Percentiles rank a stretch among this genome's conserved stretches.
These are phyloP conservation scores for Salvelinus fontinalis DNA, from an alignment of 2,113 vertebrate genomes.

Conservation along the genomic window DNA sequence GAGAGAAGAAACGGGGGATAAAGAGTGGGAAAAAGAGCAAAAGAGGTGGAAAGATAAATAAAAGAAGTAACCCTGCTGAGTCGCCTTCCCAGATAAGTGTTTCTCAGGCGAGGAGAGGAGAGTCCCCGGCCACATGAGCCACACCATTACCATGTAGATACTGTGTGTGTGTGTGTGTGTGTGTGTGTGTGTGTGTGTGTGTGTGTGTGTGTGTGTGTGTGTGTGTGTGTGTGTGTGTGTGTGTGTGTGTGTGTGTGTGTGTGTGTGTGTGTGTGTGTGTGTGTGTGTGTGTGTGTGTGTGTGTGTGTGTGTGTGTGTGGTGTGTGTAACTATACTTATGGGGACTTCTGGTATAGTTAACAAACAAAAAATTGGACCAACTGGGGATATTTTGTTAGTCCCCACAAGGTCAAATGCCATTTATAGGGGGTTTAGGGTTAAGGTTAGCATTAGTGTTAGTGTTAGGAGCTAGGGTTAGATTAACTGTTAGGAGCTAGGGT, in stretches of 20 bases:
- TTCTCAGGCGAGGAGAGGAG: background rate
- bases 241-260: too few species aligned
- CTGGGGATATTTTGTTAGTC: too few species aligned
- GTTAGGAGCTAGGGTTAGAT: too few species aligned
- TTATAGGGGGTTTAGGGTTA: too few species aligned
- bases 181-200: constrained; percentile 4
- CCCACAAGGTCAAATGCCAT: too few species aligned
- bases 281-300: too few species aligned
- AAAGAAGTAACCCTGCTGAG: background rate
- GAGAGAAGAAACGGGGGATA: background rate
- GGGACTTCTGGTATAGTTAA: too few species aligned
- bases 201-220: background rate
- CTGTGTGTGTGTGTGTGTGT: background rate
- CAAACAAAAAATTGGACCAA: too few species aligned
- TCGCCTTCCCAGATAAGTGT: constrained; percentile 11
- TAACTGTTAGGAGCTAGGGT: too few species aligned
- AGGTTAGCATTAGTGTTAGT: too few species aligned
- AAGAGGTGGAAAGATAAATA: background rate
- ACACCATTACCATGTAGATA: constrained; percentile 43
- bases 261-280: too few species aligned
- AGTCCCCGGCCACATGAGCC: background rate
- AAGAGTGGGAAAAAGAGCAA: background rate
- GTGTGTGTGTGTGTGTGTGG: background rate
- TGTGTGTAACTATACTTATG: too few species aligned
- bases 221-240: constrained; percentile 8